These are phyloP conservation scores for Ennomos erosarius DNA, from an alignment of 2,888 invertebrate species.

Conservation along the genomic window DNA sequence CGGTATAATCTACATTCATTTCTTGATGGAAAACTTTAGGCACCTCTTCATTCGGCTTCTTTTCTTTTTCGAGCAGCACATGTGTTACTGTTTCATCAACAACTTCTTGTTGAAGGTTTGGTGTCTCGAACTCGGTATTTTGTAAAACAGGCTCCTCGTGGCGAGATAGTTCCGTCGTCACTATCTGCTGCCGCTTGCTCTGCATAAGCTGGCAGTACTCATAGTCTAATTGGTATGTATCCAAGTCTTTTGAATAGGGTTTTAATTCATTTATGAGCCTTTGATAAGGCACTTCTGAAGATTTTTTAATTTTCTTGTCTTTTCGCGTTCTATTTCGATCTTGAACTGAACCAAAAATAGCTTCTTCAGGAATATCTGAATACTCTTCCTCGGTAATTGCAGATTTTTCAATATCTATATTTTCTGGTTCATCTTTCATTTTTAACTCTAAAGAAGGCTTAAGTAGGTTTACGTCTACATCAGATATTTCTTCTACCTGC, in stretches of 20 bases:
- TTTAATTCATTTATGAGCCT: slow-evolving; percentile 69
- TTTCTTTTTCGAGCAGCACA: no score
- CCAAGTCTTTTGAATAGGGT: slow-evolving; percentile 65
- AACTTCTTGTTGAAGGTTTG: not conserved
- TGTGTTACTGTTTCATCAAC: not conserved
- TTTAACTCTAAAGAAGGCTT: slow-evolving; percentile 2
- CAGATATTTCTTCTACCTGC: not conserved
- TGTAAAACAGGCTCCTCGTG: not conserved
- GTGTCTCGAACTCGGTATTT: not conserved
- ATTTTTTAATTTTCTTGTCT: slow-evolving; percentile 43
- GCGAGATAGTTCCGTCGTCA: slow-evolving; percentile 8
- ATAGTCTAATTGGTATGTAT: slow-evolving; percentile 65
- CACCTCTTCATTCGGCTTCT: no score
- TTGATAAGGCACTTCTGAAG: slow-evolving; percentile 59
- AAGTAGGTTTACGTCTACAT: not conserved
- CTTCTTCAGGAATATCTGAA: slow-evolving; percentile 75
- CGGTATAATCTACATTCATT: not conserved
- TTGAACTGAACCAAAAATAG: slow-evolving; percentile 87
- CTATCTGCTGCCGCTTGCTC: slow-evolving; percentile 39
- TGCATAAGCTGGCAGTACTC: slow-evolving; percentile 60
- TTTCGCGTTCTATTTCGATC: slow-evolving; percentile 66
- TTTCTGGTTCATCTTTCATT: slow-evolving; percentile 7
- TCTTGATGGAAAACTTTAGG: no score
- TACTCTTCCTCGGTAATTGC: slow-evolving; percentile 48
- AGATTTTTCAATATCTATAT: slow-evolving; percentile 4